Evolutionary conservation across 1,140 invertebrate genomes (phyloP).

Genomic region (Druon quercuslanigerum): DNA sequence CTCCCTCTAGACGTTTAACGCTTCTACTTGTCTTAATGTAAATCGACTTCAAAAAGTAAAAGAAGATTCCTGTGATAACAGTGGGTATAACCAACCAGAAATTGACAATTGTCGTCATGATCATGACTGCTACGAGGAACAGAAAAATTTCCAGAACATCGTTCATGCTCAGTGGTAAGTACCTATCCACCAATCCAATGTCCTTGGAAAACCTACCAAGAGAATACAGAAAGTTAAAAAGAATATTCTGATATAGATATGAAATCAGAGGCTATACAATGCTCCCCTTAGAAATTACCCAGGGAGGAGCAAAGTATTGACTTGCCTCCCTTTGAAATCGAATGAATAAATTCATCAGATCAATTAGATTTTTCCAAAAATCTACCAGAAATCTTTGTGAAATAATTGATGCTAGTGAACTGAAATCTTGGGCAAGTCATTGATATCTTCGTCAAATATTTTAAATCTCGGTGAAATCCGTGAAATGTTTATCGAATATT

Average conservation of each 20-base stretch:
- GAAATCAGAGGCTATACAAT: not conserved
- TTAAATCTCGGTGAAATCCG: too few relatives aligned
- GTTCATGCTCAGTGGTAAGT: constrained; percentile 84
- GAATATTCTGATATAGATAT: not conserved
- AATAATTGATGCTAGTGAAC: too few relatives aligned
- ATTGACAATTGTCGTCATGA: constrained; percentile 86
- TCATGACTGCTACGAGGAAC: constrained; percentile 83
- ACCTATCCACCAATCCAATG: constrained; percentile 89
- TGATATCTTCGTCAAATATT: too few relatives aligned
- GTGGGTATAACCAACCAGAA: constrained; percentile 85
- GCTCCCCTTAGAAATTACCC: too few relatives aligned
- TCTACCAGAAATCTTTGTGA: too few relatives aligned
- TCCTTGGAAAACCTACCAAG: constrained; percentile 84
- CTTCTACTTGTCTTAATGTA: constrained; percentile 89
- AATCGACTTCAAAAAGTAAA: constrained; percentile 83
- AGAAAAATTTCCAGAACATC: constrained; percentile 86
- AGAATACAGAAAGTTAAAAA: constrained; percentile 52
- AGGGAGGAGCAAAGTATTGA: too few relatives aligned
- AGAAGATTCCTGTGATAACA: constrained; percentile 79
- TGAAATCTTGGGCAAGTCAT: too few relatives aligned
- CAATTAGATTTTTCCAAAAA: too few relatives aligned
- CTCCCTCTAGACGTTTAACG: constrained; percentile 91
- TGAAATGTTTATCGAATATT: too few relatives aligned
- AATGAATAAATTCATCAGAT: too few relatives aligned
- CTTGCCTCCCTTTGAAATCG: too few relatives aligned